A percentile compares a stretch with the other conserved stretches of the same genome.
Evolutionary conservation across 2,888 invertebrate species (phyloP).

Genomic region (Lucinisca nassula): DNA sequence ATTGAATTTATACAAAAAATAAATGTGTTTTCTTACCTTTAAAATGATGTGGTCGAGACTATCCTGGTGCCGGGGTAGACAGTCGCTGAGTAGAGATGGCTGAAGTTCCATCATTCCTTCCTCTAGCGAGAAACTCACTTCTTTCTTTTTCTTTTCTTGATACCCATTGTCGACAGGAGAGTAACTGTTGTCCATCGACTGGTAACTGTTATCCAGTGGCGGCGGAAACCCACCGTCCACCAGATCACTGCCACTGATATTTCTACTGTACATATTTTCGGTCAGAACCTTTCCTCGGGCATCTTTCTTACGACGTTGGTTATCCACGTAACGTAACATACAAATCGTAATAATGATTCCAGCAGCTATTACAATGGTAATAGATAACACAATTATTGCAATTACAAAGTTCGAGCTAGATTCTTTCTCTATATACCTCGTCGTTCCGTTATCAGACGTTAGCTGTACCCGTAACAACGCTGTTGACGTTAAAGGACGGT

Average conservation of each 20-base stretch:
- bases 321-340: conserved; percentile 70
- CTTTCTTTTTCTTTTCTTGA: conserved; percentile 71
- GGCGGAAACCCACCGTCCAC: conserved; percentile 69
- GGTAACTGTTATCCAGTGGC: conserved; percentile 61
- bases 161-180: not conserved
- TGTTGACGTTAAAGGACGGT: conserved; percentile 29
- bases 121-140: conserved; percentile 73
- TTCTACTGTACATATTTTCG: conserved; percentile 66
- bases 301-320: conserved; percentile 41
- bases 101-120: conserved; percentile 16
- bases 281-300: conserved; percentile 56
- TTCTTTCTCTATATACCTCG: conserved; percentile 12
- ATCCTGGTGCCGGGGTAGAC: not conserved
- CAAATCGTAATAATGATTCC: conserved; percentile 73
- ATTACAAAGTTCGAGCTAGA: conserved; percentile 68
- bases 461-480: conserved; percentile 59
- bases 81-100: not conserved
- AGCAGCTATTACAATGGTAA: conserved; percentile 69
- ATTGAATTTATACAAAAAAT: no score
- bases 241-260: conserved; percentile 62
- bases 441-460: conserved; percentile 51
- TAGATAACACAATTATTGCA: conserved; percentile 65
- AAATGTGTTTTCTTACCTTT: not conserved
- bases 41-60: not conserved
- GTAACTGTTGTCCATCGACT: not conserved